Percentiles rank a stretch among this genome's conserved stretches.
These are phyloP conservation scores for Lamellibrachia columna DNA, from an alignment of 2,888 invertebrate genomes.

Conservation along the genomic window DNA sequence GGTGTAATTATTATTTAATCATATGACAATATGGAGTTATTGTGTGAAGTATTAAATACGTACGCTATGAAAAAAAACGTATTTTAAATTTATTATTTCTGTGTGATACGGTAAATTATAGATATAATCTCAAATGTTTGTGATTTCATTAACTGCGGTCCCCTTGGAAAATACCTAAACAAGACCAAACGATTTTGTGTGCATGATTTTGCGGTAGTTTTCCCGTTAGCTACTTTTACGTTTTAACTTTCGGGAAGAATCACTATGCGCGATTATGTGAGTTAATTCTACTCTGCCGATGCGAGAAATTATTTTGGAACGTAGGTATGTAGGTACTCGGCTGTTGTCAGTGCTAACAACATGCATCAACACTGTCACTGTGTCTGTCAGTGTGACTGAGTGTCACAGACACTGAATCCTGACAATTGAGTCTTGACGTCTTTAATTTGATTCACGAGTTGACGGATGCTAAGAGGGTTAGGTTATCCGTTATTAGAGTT, in stretches of 20 bases:
- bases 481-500: too few species aligned
- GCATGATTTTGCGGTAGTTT: not conserved
- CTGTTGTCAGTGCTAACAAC: not conserved
- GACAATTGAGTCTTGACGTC: too few species aligned
- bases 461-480: too few species aligned
- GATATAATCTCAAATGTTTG: not conserved
- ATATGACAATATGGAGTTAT: not conserved
- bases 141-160: not conserved
- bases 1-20: not conserved
- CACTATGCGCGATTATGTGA: not conserved
- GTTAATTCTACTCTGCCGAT: not conserved
- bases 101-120: not conserved
- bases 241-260: not conserved
- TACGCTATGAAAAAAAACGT: not conserved
- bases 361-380: too few species aligned
- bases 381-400: too few species aligned
- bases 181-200: not conserved
- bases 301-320: not conserved
- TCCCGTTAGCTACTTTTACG: not conserved
- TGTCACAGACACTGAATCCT: too few species aligned
- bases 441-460: too few species aligned
- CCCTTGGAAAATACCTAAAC: constrained; percentile 16
- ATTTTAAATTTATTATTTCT: not conserved
- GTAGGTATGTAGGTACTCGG: not conserved
- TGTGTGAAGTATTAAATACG: not conserved